Percentiles rank a stretch among this genome's conserved stretches.
Conservation (phyloP, 1,140 invertebrate species). For the Drosophila suzukii region DNA sequence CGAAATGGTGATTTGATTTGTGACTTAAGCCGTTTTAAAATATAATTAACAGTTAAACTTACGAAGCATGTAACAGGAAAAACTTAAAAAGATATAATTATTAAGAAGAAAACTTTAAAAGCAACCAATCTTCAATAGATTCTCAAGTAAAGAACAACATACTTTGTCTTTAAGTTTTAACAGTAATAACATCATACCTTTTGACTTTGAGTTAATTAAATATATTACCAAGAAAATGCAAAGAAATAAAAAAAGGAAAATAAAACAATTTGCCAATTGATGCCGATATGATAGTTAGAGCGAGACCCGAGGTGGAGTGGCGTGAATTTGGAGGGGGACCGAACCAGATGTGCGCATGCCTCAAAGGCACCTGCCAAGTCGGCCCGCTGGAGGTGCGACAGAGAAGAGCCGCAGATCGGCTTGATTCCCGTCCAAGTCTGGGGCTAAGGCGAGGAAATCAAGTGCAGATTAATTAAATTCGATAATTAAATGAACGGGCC, state of each 20-base stretch:
- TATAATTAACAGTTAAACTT: too few relatives aligned
- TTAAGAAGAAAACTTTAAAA: background rate
- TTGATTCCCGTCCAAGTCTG: slow-evolving; percentile 26
- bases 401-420: background rate
- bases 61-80: too few relatives aligned
- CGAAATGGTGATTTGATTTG: too few relatives aligned
- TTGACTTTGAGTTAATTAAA: slow-evolving; percentile 20
- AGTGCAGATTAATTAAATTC: slow-evolving; percentile 83
- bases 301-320: slow-evolving; percentile 5
- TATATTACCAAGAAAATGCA: slow-evolving; percentile 13
- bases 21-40: too few relatives aligned
- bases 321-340: background rate
- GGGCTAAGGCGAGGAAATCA: slow-evolving; percentile 74
- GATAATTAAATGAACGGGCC: slow-evolving; percentile 80
- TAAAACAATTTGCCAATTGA: slow-evolving; percentile 77
- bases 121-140: background rate
- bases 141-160: background rate
- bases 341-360: slow-evolving; percentile 60
- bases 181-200: background rate
- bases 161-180: too few relatives aligned
- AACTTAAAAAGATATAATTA: background rate
- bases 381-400: background rate
- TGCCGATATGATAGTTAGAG: slow-evolving; percentile 49
- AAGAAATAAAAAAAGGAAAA: slow-evolving; percentile 26
- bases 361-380: slow-evolving; percentile 56